phyloP scores from a whole-genome alignment of 1,140 invertebrate genomes.

The Pseudomyrmex cubaensis region DNA sequence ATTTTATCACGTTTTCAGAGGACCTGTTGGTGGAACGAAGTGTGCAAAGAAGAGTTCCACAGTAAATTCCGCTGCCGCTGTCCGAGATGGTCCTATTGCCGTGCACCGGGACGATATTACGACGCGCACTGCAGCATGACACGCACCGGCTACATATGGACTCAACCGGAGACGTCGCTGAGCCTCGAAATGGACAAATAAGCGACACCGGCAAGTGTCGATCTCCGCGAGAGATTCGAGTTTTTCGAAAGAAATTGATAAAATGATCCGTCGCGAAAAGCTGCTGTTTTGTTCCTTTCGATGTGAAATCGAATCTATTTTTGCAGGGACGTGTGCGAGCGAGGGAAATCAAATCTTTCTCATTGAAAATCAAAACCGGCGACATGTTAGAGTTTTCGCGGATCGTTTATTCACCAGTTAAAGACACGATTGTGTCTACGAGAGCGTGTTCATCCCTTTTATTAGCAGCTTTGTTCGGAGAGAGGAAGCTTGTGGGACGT shows the following conservation, averaged over 20 bases:
- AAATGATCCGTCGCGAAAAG: not conserved
- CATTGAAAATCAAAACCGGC: slow-evolving; percentile 55
- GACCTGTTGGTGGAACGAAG: slow-evolving; percentile 97
- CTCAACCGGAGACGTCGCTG: slow-evolving; percentile 88
- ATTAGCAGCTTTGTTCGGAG: slow-evolving; percentile 14
- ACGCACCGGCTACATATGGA: slow-evolving; percentile 95
- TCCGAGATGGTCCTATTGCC: slow-evolving; percentile 94
- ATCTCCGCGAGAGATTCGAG: not conserved
- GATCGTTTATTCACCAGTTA: slow-evolving; percentile 45
- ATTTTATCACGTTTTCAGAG: slow-evolving; percentile 86
- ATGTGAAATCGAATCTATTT: not conserved
- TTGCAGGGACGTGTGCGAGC: slow-evolving; percentile 5
- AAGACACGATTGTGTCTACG: not conserved
- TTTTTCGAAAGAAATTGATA: not conserved
- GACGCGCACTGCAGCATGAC: slow-evolving; percentile 96
- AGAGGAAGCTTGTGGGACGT: too few relatives aligned
- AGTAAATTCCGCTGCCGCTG: slow-evolving; percentile 94
- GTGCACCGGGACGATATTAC: slow-evolving; percentile 94
- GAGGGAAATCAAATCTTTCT: slow-evolving; percentile 37
- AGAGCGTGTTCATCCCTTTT: slow-evolving; percentile 2
- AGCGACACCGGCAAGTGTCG: slow-evolving; percentile 10
- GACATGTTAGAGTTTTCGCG: not conserved
- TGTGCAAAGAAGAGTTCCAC: slow-evolving; percentile 96
- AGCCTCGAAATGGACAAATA: slow-evolving; percentile 79
- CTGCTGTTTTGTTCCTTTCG: not conserved